A percentile compares a stretch with the other conserved stretches of the same genome.
Conservation (phyloP, 2,113 vertebrate species). For the Bos indicus region DNA sequence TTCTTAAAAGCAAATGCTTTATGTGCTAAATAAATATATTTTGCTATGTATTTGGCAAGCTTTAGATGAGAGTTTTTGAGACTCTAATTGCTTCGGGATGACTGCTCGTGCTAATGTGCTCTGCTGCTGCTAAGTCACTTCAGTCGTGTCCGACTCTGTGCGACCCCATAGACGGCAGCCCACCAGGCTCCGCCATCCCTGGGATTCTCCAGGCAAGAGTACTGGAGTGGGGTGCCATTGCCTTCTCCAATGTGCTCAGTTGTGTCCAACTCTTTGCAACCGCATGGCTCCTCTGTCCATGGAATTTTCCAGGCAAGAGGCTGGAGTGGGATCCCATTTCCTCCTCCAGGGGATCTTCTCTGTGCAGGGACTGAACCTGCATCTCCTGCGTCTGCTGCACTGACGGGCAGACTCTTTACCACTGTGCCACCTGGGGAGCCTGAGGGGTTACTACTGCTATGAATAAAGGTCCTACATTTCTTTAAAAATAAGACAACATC, state of each 20-base stretch:
- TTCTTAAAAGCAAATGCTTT: constrained; percentile 8
- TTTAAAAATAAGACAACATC: constrained; percentile 19
- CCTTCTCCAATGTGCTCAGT: no score
- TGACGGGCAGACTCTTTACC: background rate
- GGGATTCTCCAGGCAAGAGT: background rate
- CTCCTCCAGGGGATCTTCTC: background rate
- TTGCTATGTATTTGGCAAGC: background rate
- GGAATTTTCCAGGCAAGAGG: background rate
- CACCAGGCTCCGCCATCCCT: background rate
- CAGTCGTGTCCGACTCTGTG: background rate
- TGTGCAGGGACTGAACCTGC: background rate
- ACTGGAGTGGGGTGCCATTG: no score
- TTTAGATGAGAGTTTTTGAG: background rate
- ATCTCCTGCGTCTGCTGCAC: background rate
- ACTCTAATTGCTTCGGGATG: background rate
- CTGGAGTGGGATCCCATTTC: background rate
- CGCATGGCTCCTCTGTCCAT: no score
- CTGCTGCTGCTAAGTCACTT: no score
- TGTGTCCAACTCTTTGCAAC: no score
- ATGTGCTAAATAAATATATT: background rate
- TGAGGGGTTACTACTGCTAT: background rate
- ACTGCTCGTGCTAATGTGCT: background rate
- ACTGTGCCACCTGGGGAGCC: background rate
- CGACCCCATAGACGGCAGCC: background rate
- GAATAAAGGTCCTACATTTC: background rate